Evolutionary conservation across 1,140 invertebrate species (phyloP), one percentile per base, ranked within the genome.

Genomic region (Temnothorax nylanderi): DNA sequence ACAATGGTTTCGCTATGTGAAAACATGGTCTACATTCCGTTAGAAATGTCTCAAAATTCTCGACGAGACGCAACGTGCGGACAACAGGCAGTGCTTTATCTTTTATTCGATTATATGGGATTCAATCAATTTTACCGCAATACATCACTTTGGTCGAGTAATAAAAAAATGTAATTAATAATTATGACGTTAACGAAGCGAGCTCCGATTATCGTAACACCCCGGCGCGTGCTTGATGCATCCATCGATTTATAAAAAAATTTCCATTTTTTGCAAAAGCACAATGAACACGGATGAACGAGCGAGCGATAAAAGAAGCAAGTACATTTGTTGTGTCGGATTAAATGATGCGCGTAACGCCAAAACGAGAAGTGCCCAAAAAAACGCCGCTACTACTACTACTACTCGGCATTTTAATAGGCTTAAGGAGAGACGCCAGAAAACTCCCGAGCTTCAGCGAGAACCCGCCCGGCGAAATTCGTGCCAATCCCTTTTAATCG

Each of bases 401-500:
- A 18, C 58, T 44, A 4, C 26, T 26, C 26, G 32, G 13, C 32
- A 26, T 82, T 82, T 74, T 44, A 34, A 67, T 67, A 67, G 47
- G 44, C 60, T 69, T 51, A 54, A 82, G 13, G 34, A 69, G 56
- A 65, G 41, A 51, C 64, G 56, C 62, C 8, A 26, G 49, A 56
- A 44, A 56, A 58, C 37, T 58, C 37, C 37, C 37, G 51, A 60
- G 51, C 16, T 82, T 82, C 37, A 34, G 21, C 49, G 37, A 41
- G 64, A 18, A 34, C 54, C 13, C 82, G 71, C 41, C 21, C 34
- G 44, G 69, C 37, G 82, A 85, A 60, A 65, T 67, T 67, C 47
- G 32, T 80, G 65, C 69, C 32, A 37, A 71, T 54, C 75, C 60
- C 58, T 71, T 78, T 72, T 80, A 88, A 86, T 88, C 56, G 62